Evolutionary conservation across 2,113 vertebrate species (phyloP).

Genomic region (Anser cygnoides): DNA sequence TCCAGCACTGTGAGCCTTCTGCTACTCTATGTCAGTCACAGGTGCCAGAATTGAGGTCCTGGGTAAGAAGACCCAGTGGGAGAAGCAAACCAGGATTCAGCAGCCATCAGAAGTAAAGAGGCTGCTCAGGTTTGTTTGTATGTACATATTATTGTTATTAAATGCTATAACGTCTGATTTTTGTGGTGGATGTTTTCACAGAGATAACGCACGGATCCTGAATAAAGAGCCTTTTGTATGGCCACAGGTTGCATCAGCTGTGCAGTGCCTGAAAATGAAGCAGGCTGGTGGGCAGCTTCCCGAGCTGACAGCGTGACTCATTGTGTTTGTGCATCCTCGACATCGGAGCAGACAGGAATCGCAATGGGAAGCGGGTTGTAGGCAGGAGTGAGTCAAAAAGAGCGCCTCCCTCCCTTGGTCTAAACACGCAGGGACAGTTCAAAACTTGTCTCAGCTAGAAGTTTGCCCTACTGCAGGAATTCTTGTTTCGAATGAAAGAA

Average conservation of each 20-base stretch:
- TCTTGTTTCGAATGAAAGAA: neutral
- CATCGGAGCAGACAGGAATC: neutral
- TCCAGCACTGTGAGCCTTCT: neutral
- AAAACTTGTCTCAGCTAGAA: conserved; percentile 4
- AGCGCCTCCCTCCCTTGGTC: neutral
- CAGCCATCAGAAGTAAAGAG: neutral
- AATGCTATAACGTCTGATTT: neutral
- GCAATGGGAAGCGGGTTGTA: neutral
- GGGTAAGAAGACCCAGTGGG: neutral
- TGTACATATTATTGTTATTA: neutral
- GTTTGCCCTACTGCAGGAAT: neutral
- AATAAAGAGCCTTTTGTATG: neutral
- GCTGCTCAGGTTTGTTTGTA: neutral
- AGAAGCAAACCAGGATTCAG: neutral
- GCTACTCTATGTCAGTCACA: no score
- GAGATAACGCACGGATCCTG: neutral
- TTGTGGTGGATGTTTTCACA: neutral
- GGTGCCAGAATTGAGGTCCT: neutral
- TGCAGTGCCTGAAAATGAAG: neutral
- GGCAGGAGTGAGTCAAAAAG: neutral
- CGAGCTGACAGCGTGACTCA: neutral
- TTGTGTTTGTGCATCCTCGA: neutral
- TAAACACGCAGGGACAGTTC: neutral
- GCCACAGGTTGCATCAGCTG: neutral
- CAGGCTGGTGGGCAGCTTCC: neutral